Base-by-base conservation (phyloP, 2,113 vertebrate genomes). In the Anoura caudifer region DNA sequence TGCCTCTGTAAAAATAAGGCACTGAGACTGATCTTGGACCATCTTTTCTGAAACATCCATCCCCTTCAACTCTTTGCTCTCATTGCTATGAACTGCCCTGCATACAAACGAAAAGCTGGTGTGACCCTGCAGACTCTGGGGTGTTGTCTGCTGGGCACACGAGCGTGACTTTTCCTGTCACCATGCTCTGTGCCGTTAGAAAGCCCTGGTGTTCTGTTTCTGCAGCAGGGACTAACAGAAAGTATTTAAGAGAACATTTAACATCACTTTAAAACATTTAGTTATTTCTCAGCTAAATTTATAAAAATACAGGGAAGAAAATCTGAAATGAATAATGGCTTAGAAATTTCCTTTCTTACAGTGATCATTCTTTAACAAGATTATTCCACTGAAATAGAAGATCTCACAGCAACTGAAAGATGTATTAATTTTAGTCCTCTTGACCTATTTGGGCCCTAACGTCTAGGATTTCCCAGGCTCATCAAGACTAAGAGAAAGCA, bases 301-400 rank as follows among this genome's bases (percentile, higher is more conserved):
- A 56, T 36, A 63, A 75, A 92, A 77, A 95, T 72, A 0, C 59
- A 52, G 36, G 38, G 52, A 45, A 86, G 50, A 92, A 15, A 72
- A 83, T 95, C 65, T 85, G 59, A 97, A 76, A 87, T 97, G 56
- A 85, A 81, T 79, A 95, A 75, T 59, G 5, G 10, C 52, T 91
- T 96, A 52, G 59, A 84, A 70, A 72, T 80, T 56, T 41, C 36
- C 67, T 93, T 65, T 73, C 38, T n/a, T 59, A 65, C n/a, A 28
- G 12, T 84, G 50, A 90, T 15, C 24, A 22, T 89, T 94, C 70
- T 82, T 80, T n/a, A 22, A 69, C 90, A 67, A 88, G 11, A 54
- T 41, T 36, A 43, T 67, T 36, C 43, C 9, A 15, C 61, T 50
- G 24, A 87, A 61, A 75, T 72, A 8, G 87, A 87, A 47, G 47